A percentile compares a stretch with the other conserved stretches of the same genome.
These are phyloP conservation scores for Zapornia atra DNA, from an alignment of 2,113 vertebrate genomes.

Conservation along the genomic window DNA sequence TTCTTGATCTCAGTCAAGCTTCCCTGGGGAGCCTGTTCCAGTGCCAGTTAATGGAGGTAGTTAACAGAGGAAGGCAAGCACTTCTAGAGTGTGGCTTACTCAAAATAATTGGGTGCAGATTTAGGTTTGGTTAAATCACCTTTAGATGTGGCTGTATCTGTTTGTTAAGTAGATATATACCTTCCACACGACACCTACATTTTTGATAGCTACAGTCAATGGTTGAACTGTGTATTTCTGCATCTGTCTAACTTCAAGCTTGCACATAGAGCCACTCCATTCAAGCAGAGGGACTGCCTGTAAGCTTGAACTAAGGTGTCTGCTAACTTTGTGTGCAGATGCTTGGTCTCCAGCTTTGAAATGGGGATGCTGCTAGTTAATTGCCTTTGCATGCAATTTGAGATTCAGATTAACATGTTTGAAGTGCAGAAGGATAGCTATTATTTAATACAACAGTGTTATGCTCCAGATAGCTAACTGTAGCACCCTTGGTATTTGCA, in stretches of 20 bases:
- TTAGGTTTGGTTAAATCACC: background rate
- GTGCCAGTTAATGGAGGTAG: background rate
- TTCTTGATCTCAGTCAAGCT: too few relatives aligned
- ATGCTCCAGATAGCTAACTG: background rate
- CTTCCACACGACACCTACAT: background rate
- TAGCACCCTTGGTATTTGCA: background rate
- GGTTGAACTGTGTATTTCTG: background rate
- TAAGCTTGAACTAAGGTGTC: background rate
- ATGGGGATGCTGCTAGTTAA: background rate
- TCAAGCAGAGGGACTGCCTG: background rate
- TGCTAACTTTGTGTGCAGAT: background rate
- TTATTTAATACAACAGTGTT: background rate
- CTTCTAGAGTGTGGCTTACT: background rate
- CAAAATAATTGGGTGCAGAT: background rate
- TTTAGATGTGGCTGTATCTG: background rate
- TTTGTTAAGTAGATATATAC: background rate
- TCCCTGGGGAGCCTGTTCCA: too few relatives aligned
- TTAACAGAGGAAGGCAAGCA: background rate
- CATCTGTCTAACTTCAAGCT: background rate
- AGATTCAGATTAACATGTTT: background rate
- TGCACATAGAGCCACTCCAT: background rate
- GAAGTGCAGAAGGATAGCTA: background rate
- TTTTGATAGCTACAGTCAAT: background rate
- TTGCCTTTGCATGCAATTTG: background rate
- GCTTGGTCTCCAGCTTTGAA: background rate